A percentile compares a stretch with the other conserved stretches of the same genome.
phyloP scores from a whole-genome alignment of 1,140 invertebrate species.

The Pseudoatta argentina region DNA sequence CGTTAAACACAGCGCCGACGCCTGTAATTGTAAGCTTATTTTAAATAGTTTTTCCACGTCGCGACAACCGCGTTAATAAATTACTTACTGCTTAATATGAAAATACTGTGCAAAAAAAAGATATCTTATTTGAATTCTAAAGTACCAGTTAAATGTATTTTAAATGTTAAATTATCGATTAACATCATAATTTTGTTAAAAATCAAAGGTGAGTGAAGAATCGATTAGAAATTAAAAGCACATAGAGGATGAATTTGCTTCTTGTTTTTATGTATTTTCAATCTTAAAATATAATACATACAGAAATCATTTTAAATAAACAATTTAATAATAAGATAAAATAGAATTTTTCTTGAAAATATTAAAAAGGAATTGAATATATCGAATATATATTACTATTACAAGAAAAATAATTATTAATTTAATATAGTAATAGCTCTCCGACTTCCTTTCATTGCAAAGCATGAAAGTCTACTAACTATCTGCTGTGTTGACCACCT shows the following conservation, averaged over 20 bases:
- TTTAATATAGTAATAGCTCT: not conserved
- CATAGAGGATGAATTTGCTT: not conserved
- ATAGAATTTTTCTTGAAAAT: not conserved
- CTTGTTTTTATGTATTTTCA: not conserved
- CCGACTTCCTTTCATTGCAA: not conserved
- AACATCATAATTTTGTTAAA: not conserved
- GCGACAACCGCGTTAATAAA: not conserved
- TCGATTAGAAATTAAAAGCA: not conserved
- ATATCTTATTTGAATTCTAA: not conserved
- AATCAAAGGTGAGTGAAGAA: not conserved
- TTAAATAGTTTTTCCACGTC: constrained; percentile 21
- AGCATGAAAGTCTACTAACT: not conserved
- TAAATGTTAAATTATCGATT: not conserved
- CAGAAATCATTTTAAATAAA: not conserved
- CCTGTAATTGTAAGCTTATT: constrained; percentile 73
- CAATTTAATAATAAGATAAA: not conserved
- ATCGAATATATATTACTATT: not conserved
- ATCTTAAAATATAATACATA: not conserved
- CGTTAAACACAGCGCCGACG: constrained; percentile 81
- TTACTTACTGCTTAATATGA: not conserved
- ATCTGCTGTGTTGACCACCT: not conserved
- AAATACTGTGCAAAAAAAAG: not conserved
- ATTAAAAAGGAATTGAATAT: not conserved
- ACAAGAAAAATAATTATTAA: not conserved
- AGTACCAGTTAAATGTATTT: not conserved